These are phyloP conservation scores for Dromococcyx pavoninus DNA, from an alignment of 2,797 vertebrate genomes.

Conservation along the genomic window DNA sequence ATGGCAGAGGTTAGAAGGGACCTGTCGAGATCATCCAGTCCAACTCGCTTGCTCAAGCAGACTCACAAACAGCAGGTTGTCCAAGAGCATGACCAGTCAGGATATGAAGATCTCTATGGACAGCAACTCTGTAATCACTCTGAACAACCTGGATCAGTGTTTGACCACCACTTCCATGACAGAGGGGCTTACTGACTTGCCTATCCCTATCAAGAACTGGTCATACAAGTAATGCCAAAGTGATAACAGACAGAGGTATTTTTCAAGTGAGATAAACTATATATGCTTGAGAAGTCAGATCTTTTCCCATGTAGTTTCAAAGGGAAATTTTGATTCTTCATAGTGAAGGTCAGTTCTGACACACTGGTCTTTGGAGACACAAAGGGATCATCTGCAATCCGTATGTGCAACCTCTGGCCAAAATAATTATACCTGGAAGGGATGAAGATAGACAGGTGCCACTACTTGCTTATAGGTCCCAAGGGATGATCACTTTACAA, in stretches of 20 bases:
- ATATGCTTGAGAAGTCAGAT: neutral
- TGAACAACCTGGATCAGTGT: neutral
- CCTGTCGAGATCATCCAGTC: neutral
- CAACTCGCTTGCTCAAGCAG: neutral
- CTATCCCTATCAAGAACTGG: neutral
- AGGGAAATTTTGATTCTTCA: neutral
- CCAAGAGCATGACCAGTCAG: fast-evolving
- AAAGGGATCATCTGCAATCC: neutral
- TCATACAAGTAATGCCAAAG: neutral
- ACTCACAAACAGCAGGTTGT: neutral
- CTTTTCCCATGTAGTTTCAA: neutral
- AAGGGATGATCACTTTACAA: neutral
- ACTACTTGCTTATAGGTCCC: neutral
- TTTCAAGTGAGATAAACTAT: neutral
- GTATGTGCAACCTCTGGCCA: neutral
- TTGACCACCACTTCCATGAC: neutral
- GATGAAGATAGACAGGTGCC: neutral
- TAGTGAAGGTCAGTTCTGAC: neutral
- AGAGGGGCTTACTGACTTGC: neutral
- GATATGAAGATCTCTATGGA: neutral
- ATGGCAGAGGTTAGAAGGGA: neutral
- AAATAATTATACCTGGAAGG: neutral
- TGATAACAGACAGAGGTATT: neutral
- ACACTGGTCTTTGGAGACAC: neutral
- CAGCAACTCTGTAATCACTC: neutral